Percentiles rank a stretch among this genome's conserved stretches.
Evolutionary conservation across 2,888 invertebrate genomes (phyloP).

Genomic region (Sabatieria punctata): DNA sequence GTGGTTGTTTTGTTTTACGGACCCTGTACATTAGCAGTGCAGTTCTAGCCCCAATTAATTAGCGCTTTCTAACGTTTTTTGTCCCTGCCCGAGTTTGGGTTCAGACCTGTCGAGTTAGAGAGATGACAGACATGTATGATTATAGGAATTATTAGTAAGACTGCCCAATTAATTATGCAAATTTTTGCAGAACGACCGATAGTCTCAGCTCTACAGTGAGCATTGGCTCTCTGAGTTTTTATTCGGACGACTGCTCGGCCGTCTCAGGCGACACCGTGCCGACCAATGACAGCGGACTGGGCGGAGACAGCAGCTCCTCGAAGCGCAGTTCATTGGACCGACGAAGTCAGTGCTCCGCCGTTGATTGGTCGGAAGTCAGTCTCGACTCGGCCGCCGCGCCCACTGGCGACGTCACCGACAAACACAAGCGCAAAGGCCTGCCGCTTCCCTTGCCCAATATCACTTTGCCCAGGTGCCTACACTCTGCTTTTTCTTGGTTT

Average conservation of each 20-base stretch:
- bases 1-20: no score
- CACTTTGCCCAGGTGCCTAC: neutral
- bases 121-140: no score
- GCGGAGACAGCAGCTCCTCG: constrained; percentile 11
- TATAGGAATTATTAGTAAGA: no score
- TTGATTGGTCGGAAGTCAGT: constrained; percentile 6
- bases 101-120: no score
- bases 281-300: neutral
- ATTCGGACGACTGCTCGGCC: neutral
- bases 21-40: no score
- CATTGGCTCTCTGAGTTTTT: neutral
- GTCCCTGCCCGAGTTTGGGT: no score
- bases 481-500: no score
- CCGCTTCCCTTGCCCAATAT: neutral
- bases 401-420: neutral
- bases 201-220: neutral
- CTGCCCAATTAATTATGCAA: no score
- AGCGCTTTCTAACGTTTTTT: no score
- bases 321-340: constrained; percentile 19
- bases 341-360: constrained; percentile 15
- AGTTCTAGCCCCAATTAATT: no score
- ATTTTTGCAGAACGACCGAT: no score
- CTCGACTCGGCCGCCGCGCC: neutral
- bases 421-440: neutral
- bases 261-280: neutral